Evolutionary conservation across 2,113 vertebrate genomes (phyloP).

Genomic region (Ciconia maguari): DNA sequence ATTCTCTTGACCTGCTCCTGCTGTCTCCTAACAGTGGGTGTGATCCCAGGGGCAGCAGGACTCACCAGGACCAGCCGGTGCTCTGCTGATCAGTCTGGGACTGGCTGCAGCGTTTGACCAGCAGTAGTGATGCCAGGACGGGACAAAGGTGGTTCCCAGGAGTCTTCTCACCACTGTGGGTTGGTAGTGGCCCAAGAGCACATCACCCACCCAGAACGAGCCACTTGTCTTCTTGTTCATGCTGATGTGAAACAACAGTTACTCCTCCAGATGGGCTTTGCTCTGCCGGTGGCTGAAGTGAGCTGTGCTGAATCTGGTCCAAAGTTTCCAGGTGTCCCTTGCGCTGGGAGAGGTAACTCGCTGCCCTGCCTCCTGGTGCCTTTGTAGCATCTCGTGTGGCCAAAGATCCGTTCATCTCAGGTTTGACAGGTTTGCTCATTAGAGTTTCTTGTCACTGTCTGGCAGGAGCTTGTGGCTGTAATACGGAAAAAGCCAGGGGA

Average conservation of each 20-base stretch:
- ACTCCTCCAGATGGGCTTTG: not conserved
- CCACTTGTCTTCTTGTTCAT: not conserved
- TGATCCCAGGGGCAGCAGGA: not conserved
- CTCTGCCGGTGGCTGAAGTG: not conserved
- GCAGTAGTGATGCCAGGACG: no score
- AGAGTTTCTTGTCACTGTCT: not conserved
- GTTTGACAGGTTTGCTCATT: not conserved
- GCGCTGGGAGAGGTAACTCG: not conserved
- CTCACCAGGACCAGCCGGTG: accelerated
- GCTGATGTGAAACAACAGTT: not conserved
- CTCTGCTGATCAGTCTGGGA: not conserved
- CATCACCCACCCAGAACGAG: accelerated
- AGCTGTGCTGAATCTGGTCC: not conserved
- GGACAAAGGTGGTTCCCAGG: accelerated
- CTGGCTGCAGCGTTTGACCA: not conserved
- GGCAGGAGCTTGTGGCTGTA: not conserved
- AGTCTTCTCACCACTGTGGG: not conserved
- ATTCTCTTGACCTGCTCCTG: not conserved
- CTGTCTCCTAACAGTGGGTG: not conserved
- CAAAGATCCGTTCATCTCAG: not conserved
- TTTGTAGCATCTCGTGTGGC: not conserved
- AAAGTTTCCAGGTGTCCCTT: not conserved
- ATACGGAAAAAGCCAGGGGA: not conserved
- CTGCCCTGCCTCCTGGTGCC: not conserved
- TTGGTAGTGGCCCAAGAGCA: not conserved